Percentiles rank a stretch among this genome's conserved stretches.
Evolutionary conservation across 35 echinoderm and acorn worm genomes (phyloP).

Genomic region (Diadema setosum): DNA sequence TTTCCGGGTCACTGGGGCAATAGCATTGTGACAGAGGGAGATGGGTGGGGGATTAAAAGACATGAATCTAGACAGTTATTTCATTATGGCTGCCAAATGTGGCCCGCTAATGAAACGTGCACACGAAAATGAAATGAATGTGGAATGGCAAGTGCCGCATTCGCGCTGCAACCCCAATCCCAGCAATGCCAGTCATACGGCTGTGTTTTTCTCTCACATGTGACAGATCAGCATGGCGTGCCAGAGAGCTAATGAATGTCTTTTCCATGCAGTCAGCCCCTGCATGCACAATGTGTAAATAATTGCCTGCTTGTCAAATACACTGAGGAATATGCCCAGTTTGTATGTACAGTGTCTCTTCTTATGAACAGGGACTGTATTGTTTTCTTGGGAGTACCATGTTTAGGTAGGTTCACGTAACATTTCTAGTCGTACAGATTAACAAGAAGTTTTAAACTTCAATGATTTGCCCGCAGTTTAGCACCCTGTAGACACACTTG

Average conservation of each 20-base stretch:
- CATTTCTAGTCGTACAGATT: no score
- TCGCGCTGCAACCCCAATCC: background rate
- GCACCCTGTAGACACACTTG: no score
- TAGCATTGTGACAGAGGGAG: no score
- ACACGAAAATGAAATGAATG: constrained; percentile 1
- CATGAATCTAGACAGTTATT: background rate
- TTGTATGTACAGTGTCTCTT: no score
- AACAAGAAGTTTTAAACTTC: no score
- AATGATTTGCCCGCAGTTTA: no score
- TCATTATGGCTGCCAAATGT: background rate
- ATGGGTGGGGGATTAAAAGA: no score
- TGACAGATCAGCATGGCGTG: background rate
- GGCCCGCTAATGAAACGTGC: background rate
- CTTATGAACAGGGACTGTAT: no score
- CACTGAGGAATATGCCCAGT: no score
- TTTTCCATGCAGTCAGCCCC: background rate
- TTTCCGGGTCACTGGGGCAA: no score
- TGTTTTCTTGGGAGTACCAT: no score
- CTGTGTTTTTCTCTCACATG: background rate
- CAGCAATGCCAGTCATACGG: background rate
- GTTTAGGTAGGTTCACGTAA: no score
- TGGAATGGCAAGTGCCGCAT: background rate
- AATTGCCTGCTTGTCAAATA: constrained; percentile 1
- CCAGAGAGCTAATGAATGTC: background rate
- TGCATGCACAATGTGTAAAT: background rate